Evolutionary conservation across 2,888 invertebrate species (phyloP).

Genomic region (Drosophila setosimentum): DNA sequence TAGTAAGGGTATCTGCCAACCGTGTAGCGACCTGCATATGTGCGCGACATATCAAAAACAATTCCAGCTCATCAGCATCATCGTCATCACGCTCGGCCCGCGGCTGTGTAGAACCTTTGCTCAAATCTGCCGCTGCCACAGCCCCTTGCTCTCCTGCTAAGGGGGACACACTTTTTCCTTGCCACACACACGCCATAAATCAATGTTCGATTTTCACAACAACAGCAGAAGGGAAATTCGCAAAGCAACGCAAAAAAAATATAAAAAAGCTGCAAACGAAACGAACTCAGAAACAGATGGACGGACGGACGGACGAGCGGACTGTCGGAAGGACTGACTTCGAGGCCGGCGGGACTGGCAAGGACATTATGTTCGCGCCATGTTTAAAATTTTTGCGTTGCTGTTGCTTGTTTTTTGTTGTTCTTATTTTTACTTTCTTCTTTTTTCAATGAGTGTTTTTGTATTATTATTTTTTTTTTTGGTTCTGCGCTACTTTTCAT

Average conservation of each 20-base stretch:
- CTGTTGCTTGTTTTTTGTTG: conserved; percentile 49
- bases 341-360: conserved; percentile 51
- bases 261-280: conserved; percentile 33
- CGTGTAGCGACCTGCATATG: conserved; percentile 48
- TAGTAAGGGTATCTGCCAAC: conserved; percentile 28
- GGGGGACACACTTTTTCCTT: conserved; percentile 50
- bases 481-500: conserved; percentile 72
- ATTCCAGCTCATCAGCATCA: conserved; percentile 81
- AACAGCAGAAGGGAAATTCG: conserved; percentile 75
- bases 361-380: conserved; percentile 85
- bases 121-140: background rate
- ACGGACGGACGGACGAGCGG: conserved; percentile 6
- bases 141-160: conserved; percentile 1
- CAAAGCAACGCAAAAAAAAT: conserved; percentile 60
- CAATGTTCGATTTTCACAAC: conserved; percentile 81
- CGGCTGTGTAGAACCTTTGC: conserved; percentile 38
- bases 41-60: conserved; percentile 74
- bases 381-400: conserved; percentile 75
- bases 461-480: conserved; percentile 36
- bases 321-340: conserved; percentile 19
- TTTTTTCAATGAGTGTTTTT: conserved; percentile 41
- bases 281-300: conserved; percentile 27
- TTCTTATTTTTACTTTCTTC: conserved; percentile 46
- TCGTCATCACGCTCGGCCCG: conserved; percentile 57
- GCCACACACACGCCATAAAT: conserved; percentile 80